Conservation (phyloP, 2,888 invertebrate species). For the Sinotaia quadrata region DNA sequence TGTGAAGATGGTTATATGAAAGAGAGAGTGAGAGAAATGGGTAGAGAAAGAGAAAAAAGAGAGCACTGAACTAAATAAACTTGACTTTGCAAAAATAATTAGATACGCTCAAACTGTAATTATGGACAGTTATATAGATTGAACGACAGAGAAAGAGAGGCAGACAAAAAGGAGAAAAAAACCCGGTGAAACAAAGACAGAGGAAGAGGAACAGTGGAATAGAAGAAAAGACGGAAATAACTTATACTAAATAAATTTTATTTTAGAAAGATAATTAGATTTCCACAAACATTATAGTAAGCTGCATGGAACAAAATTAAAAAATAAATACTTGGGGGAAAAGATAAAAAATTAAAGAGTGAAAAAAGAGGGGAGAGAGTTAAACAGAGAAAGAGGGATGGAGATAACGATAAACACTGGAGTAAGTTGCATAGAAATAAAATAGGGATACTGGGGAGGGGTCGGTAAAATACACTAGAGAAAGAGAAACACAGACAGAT, state of each 20-base stretch:
- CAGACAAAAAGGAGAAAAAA: too few species aligned
- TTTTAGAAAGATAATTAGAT: too few species aligned
- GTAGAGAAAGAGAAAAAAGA: too few species aligned
- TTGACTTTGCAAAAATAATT: too few species aligned
- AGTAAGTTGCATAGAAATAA: neutral
- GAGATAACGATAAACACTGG: neutral
- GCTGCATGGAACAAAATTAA: neutral
- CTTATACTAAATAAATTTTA: too few species aligned
- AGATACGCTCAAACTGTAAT: too few species aligned
- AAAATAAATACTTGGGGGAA: too few species aligned
- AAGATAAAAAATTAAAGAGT: neutral
- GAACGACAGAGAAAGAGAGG: neutral
- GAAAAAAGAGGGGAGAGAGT: neutral
- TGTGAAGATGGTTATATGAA: neutral
- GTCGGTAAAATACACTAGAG: neutral
- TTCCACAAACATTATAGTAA: neutral
- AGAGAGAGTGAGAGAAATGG: neutral
- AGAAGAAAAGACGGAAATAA: too few species aligned
- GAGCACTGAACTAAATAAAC: too few species aligned
- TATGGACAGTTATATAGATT: too few species aligned
- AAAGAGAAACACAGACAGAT: neutral
- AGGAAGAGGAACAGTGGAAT: too few species aligned
- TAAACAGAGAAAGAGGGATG: neutral
- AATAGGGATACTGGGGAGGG: neutral
- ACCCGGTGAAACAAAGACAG: too few species aligned